Conservation (phyloP, 2,888 invertebrate species). For the Shargacucullia verbasci region DNA sequence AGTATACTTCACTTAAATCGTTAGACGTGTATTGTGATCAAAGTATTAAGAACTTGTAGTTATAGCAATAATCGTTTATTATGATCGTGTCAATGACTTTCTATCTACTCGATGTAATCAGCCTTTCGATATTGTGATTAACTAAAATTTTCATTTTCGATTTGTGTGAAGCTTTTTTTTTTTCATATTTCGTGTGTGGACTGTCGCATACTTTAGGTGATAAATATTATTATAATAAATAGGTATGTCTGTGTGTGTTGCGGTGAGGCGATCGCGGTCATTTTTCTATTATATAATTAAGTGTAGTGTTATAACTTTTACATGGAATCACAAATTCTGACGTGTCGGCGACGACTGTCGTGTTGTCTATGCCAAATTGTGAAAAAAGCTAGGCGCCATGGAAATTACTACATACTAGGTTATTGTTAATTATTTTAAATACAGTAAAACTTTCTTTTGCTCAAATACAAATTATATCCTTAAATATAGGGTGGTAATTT, state of each 20-base stretch:
- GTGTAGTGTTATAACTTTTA: constrained; percentile 86
- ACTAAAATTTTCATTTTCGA: constrained; percentile 43
- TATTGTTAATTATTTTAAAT: constrained; percentile 38
- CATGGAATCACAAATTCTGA: constrained; percentile 84
- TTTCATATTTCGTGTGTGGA: constrained; percentile 59
- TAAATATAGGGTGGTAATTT: constrained; percentile 29
- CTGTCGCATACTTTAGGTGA: constrained; percentile 69
- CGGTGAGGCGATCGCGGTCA: constrained; percentile 80
- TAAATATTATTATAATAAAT: constrained; percentile 63
- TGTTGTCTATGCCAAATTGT: constrained; percentile 61
- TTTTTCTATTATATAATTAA: constrained; percentile 81
- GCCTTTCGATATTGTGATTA: constrained; percentile 55
- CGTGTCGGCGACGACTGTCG: constrained; percentile 69
- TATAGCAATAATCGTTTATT: constrained; percentile 79
- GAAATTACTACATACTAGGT: constrained; percentile 23
- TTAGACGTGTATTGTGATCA: constrained; percentile 80
- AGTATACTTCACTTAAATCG: constrained; percentile 60
- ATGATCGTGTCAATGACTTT: constrained; percentile 65
- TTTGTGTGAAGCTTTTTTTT: constrained; percentile 59
- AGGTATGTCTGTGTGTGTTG: constrained; percentile 64
- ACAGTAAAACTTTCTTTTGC: constrained; percentile 50
- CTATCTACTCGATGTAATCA: constrained; percentile 53
- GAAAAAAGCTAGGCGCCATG: constrained; percentile 45
- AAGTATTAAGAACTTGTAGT: constrained; percentile 84
- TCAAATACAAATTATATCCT: constrained; percentile 50